Evolutionary conservation across 2,113 vertebrate genomes (phyloP).

Genomic region (Camelus bactrianus): DNA sequence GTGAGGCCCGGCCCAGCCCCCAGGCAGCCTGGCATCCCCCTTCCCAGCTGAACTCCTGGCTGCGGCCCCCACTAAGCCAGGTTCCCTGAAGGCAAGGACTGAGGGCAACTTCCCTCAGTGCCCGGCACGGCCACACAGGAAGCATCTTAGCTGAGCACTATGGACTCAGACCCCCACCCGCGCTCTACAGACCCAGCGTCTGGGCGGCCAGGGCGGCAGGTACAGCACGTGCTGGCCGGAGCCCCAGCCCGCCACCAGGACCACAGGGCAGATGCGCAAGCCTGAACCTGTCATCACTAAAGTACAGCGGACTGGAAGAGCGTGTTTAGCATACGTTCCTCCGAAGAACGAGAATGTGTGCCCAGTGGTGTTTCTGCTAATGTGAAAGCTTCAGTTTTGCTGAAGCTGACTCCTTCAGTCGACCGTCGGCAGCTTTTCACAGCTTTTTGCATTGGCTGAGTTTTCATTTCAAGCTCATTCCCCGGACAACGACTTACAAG

Average conservation of each 20-base stretch:
- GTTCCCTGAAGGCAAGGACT: background rate
- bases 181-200: background rate
- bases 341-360: background rate
- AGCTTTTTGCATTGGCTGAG: background rate
- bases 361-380: background rate
- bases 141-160: background rate
- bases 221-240: background rate
- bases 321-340: background rate
- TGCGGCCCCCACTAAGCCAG: background rate
- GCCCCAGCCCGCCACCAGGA: background rate
- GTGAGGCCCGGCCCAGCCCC: fast-evolving
- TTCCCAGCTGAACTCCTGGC: background rate
- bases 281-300: background rate
- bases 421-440: background rate
- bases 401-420: background rate
- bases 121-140: background rate
- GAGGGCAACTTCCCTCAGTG: background rate
- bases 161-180: background rate
- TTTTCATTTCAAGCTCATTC: background rate
- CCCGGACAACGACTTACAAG: background rate
- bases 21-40: background rate
- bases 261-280: background rate
- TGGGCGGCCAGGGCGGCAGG: background rate
- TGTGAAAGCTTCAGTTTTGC: background rate
- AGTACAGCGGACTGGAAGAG: background rate